Evolutionary conservation across 2,888 invertebrate genomes (phyloP).

Genomic region (Sisyra nigra): DNA sequence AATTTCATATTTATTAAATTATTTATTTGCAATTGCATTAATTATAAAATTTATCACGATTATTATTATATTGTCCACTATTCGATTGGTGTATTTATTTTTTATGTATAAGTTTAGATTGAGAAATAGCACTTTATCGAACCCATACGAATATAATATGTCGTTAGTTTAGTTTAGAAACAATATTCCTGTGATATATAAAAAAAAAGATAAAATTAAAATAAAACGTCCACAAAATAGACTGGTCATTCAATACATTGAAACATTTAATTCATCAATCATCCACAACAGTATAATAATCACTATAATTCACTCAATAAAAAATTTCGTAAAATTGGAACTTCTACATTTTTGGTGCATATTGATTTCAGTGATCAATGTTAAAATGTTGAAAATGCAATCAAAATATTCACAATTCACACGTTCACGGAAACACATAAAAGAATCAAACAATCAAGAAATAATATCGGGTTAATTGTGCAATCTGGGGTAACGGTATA

Average conservation of each 20-base stretch:
- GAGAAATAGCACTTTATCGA: constrained; percentile 7
- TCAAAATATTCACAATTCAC: not conserved
- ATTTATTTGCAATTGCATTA: too few relatives aligned
- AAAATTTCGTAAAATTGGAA: not conserved
- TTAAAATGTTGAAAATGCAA: not conserved
- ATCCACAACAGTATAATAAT: too few relatives aligned
- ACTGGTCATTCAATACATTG: not conserved
- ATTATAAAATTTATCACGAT: too few relatives aligned
- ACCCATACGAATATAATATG: constrained; percentile 1
- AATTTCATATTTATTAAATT: too few relatives aligned
- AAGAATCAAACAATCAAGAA: constrained; percentile 33
- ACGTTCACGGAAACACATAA: not conserved
- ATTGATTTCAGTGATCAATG: not conserved
- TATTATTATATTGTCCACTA: too few relatives aligned
- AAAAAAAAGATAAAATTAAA: constrained; percentile 1
- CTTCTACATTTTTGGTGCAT: not conserved
- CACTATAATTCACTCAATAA: not conserved
- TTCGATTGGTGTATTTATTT: not conserved
- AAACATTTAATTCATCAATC: too few relatives aligned
- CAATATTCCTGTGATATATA: constrained; percentile 7
- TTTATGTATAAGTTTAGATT: too few relatives aligned
- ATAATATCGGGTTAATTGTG: constrained; percentile 71
- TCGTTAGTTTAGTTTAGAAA: not conserved
- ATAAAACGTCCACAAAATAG: constrained; percentile 6
- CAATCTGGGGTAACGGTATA: constrained; percentile 61